These are phyloP conservation scores for Colinus virginianus DNA, from an alignment of 2,113 vertebrate species.

Conservation along the genomic window DNA sequence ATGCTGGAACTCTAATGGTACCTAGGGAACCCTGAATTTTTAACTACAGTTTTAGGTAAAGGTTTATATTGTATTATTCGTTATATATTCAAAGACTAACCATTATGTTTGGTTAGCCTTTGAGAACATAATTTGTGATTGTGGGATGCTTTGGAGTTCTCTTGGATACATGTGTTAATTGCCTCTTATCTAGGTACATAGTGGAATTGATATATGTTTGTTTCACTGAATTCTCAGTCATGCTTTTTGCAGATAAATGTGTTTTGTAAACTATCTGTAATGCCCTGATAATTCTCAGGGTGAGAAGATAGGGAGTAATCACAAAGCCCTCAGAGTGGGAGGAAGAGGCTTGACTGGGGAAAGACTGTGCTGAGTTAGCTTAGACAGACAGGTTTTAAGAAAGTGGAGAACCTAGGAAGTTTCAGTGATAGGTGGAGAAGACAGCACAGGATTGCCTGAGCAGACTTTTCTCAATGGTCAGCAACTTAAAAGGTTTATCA, in stretches of 20 bases:
- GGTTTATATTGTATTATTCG: not conserved
- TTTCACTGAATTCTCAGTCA: not conserved
- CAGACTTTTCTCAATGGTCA: not conserved
- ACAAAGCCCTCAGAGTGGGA: not conserved
- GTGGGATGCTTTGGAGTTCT: not conserved
- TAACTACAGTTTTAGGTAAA: not conserved
- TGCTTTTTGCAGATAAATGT: not conserved
- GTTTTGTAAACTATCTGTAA: not conserved
- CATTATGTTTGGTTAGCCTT: not conserved
- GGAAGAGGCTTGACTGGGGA: not conserved
- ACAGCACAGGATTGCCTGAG: fast-evolving
- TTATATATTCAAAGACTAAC: too few relatives aligned
- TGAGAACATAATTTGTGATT: not conserved
- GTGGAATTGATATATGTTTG: not conserved
- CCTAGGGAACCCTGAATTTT: not conserved
- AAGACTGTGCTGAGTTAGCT: not conserved
- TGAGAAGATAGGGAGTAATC: not conserved
- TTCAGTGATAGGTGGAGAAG: not conserved
- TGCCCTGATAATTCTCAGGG: not conserved
- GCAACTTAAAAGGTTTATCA: not conserved
- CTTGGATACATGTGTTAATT: not conserved
- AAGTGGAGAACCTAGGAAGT: not conserved
- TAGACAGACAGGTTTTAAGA: not conserved
- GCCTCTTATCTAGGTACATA: not conserved
- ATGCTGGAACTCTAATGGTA: not conserved